phyloP scores from a whole-genome alignment of 2,888 invertebrate genomes.

The Amiota mariae region DNA sequence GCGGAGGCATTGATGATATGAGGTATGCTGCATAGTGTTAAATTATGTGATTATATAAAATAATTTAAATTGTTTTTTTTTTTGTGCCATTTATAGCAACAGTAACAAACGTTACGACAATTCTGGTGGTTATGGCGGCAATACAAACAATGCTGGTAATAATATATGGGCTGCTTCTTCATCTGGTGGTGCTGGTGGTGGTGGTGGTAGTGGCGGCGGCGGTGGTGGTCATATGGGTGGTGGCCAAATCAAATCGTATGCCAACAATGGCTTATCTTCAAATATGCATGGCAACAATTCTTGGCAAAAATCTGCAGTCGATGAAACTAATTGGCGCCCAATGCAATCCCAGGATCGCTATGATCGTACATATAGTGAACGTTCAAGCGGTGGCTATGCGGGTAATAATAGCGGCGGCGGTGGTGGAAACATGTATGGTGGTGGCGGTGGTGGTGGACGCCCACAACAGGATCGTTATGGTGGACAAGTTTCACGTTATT shows the following conservation, averaged over 20 bases:
- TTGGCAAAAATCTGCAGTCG: conserved; percentile 67
- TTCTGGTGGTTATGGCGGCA: conserved; percentile 57
- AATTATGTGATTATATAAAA: conserved; percentile 32
- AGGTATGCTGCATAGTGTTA: conserved; percentile 40
- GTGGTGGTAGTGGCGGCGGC: conserved; percentile 51
- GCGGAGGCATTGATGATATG: conserved; percentile 60
- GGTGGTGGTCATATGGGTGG: conserved; percentile 50
- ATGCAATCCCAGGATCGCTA: conserved; percentile 71
- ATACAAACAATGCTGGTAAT: conserved; percentile 51
- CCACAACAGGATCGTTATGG: conserved; percentile 71
- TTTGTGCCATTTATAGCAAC: conserved; percentile 39
- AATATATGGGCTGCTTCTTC: conserved; percentile 61
- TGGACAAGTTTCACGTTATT: conserved; percentile 70
- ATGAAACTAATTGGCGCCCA: conserved; percentile 69
- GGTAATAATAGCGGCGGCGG: conserved; percentile 54
- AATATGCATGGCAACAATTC: conserved; percentile 62
- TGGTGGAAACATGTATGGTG: conserved; percentile 58
- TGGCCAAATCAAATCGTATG: conserved; percentile 68
- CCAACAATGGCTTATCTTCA: conserved; percentile 69
- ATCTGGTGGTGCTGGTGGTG: conserved; percentile 51
- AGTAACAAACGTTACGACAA: conserved; percentile 71
- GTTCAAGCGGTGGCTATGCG: conserved; percentile 67
- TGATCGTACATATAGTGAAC: conserved; percentile 73
- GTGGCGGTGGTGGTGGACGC: conserved; percentile 57
- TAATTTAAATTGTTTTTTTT: conserved; percentile 38